These are phyloP conservation scores for Oreochromis tanganicae DNA, from an alignment of 2,113 vertebrate species.

Conservation along the genomic window DNA sequence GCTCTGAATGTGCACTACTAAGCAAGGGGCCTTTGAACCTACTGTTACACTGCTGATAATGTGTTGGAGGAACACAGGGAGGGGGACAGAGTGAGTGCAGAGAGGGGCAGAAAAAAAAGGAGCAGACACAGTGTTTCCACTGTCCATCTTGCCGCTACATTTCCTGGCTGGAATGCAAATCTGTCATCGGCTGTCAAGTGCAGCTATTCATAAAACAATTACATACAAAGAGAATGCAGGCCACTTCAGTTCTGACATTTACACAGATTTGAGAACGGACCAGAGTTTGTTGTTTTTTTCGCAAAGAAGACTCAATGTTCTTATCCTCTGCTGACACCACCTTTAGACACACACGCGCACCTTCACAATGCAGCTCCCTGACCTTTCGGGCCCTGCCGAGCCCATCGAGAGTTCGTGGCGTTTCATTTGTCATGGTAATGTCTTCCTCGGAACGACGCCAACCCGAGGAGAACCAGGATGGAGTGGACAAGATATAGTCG, in stretches of 20 bases:
- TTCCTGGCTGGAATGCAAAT: slow-evolving; percentile 19
- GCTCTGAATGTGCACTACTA: slow-evolving; percentile 57
- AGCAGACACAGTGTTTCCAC: neutral
- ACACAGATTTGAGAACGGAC: slow-evolving; percentile 40
- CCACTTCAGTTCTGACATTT: slow-evolving; percentile 55
- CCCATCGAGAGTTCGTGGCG: slow-evolving; percentile 47
- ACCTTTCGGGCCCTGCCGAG: slow-evolving; percentile 67
- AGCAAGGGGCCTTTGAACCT: slow-evolving; percentile 58
- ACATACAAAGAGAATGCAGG: neutral
- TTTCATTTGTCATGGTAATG: slow-evolving; percentile 71
- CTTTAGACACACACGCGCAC: neutral
- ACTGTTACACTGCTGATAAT: slow-evolving; percentile 47
- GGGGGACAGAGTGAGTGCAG: neutral
- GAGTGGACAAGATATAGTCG: slow-evolving; percentile 22
- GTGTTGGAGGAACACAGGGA: slow-evolving; percentile 29
- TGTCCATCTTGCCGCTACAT: slow-evolving; percentile 38
- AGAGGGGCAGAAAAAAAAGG: neutral
- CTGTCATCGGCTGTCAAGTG: slow-evolving; percentile 24
- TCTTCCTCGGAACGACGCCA: slow-evolving; percentile 60
- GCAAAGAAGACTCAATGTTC: slow-evolving; percentile 20
- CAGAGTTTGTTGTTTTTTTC: slow-evolving; percentile 3
- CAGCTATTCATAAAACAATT: slow-evolving; percentile 31
- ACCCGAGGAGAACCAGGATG: slow-evolving; percentile 27
- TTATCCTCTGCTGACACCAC: slow-evolving; percentile 39
- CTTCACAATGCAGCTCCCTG: slow-evolving; percentile 42